Base-by-base conservation (phyloP, 2,113 vertebrate genomes). In the Rhinichthys klamathensis region DNA sequence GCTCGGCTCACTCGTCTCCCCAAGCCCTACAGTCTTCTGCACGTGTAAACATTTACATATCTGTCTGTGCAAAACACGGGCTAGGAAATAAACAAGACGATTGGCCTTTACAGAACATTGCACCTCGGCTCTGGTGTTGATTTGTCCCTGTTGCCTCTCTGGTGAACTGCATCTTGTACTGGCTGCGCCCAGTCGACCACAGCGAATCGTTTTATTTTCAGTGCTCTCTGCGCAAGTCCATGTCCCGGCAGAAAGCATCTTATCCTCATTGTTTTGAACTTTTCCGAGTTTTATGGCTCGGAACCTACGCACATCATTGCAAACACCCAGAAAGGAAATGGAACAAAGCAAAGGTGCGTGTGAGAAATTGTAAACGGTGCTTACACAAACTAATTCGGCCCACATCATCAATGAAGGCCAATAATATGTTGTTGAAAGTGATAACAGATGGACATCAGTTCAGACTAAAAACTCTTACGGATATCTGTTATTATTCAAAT, bases 41-140 rank as follows among this genome's bases (percentile, higher is more conserved):
- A 87, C 7, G n/a, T 30, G 23, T 89, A 90, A 92, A 91, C 89
- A 90, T 91, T 90, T 89, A 90, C 86, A 90, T 88, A 86, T 86
- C 75, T 76, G 38, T 87, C 86, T 83, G 83, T 87, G 82, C 79
- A 88, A 87, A 92, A 89, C 83, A 86, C 58, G n/a, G 80, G 70
- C 79, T 76, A 54, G 73, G 75, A 86, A 89, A 88, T 86, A 91
- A 90, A 90, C 86, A 89, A 80, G 74, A 70, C 70, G 67, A 88
- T 89, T 87, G 67, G 72, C 80, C 60, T 85, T 86, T 78, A 67
- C 87, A 84, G 86, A 88, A 84, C 74, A 87, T 81, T 85, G 75
- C 77, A 56, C 81, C 78, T 88, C 41, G 35, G 65, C 77, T 79
- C 51, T 76, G 61, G 79, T 46, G 49, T 27, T 32, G 69, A 75